Evolutionary conservation across 1,140 invertebrate genomes (phyloP).

Genomic region (Condylostylus longicornis): DNA sequence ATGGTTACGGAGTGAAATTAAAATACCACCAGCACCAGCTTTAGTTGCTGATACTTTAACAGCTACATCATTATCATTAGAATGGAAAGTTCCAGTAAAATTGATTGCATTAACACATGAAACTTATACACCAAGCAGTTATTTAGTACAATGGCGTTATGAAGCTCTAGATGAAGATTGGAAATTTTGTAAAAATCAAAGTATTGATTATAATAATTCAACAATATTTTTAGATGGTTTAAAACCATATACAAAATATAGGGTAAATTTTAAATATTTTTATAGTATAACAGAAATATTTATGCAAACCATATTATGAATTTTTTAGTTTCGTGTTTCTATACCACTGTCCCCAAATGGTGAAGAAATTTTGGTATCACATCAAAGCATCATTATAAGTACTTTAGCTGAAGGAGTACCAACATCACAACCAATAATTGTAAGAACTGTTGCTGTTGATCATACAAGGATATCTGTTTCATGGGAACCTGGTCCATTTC

Average conservation of each 20-base stretch:
- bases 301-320: neutral
- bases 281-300: neutral
- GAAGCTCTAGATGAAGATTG: conserved; percentile 51
- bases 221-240: conserved; percentile 65
- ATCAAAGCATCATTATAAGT: conserved; percentile 62
- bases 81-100: conserved; percentile 47
- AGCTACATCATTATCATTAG: conserved; percentile 31
- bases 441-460: conserved; percentile 64
- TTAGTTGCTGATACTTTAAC: conserved; percentile 6
- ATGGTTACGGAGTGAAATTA: conserved; percentile 3
- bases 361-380: conserved; percentile 59
- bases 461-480: conserved; percentile 68
- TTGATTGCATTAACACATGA: conserved; percentile 24
- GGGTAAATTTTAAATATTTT: conserved; percentile 39
- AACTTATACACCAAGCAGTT: conserved; percentile 38
- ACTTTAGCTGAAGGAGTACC: conserved; percentile 59
- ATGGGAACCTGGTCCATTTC: conserved; percentile 73
- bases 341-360: conserved; percentile 48
- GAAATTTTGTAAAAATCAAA: conserved; percentile 60
- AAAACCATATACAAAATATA: conserved; percentile 76
- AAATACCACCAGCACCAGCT: conserved; percentile 18
- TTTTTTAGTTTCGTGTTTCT: conserved; percentile 65
- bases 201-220: conserved; percentile 2
- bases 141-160: conserved; percentile 56
- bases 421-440: conserved; percentile 51